Percentiles rank a stretch among this genome's conserved stretches.
Evolutionary conservation across 2,113 vertebrate species (phyloP).

Genomic region (Cinclus mexicanus): DNA sequence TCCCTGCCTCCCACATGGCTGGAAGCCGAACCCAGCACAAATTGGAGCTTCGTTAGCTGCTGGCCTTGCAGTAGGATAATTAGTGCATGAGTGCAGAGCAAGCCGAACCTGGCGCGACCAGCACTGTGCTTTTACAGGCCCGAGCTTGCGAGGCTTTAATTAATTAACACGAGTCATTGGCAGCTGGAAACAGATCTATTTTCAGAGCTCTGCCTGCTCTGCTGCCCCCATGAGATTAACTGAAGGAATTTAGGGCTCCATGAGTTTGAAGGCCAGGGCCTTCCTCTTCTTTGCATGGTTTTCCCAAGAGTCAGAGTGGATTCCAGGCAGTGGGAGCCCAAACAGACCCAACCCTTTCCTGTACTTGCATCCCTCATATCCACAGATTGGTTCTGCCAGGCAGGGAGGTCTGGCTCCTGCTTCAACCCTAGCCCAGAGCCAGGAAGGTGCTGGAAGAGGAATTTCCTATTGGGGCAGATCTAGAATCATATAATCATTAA

Average conservation of each 20-base stretch:
- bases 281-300: not conserved
- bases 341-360: not conserved
- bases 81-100: conserved; percentile 23
- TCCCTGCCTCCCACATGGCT: conserved; percentile 29
- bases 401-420: not conserved
- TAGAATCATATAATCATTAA: not conserved
- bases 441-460: not conserved
- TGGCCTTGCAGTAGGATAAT: conserved; percentile 30
- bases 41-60: conserved; percentile 14
- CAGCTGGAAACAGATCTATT: conserved; percentile 49
- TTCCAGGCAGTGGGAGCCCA: not conserved
- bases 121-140: conserved; percentile 25
- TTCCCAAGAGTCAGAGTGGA: not conserved
- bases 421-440: not conserved
- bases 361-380: not conserved
- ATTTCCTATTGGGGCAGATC: not conserved
- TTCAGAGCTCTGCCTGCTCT: conserved; percentile 13
- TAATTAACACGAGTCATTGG: conserved; percentile 48
- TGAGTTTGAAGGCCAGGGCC: not conserved
- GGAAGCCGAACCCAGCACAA: not conserved
- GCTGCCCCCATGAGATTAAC: conserved; percentile 38
- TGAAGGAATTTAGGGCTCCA: not conserved
- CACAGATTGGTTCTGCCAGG: fast-evolving
- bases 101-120: not conserved
- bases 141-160: conserved; percentile 23